Percentiles rank a stretch among this genome's conserved stretches.
Conservation (phyloP, 2,113 vertebrate genomes). For the Candoia aspera region DNA sequence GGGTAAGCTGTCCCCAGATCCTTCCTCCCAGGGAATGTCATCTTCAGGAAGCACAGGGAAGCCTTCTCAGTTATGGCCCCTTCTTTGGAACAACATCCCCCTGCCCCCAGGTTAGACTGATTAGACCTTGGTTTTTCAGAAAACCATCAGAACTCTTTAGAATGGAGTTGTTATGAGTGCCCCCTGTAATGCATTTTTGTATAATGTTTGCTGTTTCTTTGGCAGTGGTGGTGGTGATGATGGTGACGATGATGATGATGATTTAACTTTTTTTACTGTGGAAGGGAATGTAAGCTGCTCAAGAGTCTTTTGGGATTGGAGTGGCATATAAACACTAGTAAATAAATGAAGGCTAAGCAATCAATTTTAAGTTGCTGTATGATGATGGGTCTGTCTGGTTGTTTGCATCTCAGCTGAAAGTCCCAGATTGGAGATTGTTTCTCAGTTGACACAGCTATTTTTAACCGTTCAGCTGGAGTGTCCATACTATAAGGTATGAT, state of each 20-base stretch:
- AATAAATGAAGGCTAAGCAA: background rate
- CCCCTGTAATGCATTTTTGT: background rate
- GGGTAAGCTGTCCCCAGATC: background rate
- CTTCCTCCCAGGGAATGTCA: background rate
- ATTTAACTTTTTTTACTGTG: background rate
- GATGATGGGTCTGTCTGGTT: conserved; percentile 19
- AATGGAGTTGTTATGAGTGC: background rate
- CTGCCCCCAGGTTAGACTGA: background rate
- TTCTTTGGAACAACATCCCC: background rate
- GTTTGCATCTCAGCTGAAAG: conserved; percentile 74
- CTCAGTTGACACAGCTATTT: conserved; percentile 87
- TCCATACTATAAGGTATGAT: conserved; percentile 83
- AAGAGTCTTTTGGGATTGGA: background rate
- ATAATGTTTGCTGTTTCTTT: background rate
- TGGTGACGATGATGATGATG: background rate
- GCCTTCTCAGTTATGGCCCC: background rate
- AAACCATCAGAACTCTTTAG: background rate
- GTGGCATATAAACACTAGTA: background rate
- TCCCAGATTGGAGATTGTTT: conserved; percentile 73
- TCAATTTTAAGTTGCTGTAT: background rate
- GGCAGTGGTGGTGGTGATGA: too few species aligned
- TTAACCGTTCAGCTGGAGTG: conserved; percentile 87
- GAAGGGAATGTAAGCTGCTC: background rate
- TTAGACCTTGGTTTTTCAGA: background rate
- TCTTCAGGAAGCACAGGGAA: background rate